A percentile compares a stretch with the other conserved stretches of the same genome.
phyloP scores from a whole-genome alignment of 2,888 invertebrate species.

The Lepidochrysops patricia region DNA sequence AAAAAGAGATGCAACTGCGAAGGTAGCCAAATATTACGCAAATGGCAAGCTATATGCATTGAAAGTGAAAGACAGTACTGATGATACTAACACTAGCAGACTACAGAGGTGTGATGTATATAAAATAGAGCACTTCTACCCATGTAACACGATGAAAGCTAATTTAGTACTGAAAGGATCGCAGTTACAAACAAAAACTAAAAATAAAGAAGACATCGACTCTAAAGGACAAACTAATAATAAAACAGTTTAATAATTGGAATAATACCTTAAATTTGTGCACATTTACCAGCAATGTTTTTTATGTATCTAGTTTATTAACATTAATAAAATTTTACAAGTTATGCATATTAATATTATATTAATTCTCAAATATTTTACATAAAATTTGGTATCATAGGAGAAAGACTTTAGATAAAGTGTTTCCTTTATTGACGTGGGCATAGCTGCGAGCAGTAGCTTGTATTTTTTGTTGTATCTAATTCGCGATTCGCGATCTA shows the following conservation, averaged over 20 bases:
- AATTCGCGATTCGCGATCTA: too few species aligned
- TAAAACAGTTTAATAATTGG: constrained; percentile 22
- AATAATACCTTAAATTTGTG: too few species aligned
- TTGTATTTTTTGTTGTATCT: too few species aligned
- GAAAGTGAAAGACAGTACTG: constrained; percentile 42
- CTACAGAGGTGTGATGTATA: constrained; percentile 39
- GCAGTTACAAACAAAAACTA: constrained; percentile 37
- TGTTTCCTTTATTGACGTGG: too few species aligned
- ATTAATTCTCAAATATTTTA: background rate
- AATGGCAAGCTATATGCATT: constrained; percentile 44
- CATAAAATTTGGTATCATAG: background rate
- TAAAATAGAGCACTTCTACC: constrained; percentile 39
- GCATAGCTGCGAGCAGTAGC: too few species aligned
- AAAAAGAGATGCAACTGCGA: constrained; percentile 34
- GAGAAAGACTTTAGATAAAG: too few species aligned
- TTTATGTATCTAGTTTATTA: too few species aligned
- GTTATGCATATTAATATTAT: background rate
- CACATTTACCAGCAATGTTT: too few species aligned
- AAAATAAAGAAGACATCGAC: constrained; percentile 30
- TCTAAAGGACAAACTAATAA: constrained; percentile 24
- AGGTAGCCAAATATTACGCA: constrained; percentile 44
- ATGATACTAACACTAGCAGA: constrained; percentile 17
- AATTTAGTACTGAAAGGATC: constrained; percentile 33
- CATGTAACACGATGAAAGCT: constrained; percentile 42
- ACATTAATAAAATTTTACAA: too few species aligned